Percentiles rank a stretch among this genome's conserved stretches.
Evolutionary conservation across 2,888 invertebrate genomes (phyloP).

Genomic region (Melipona beecheii): DNA sequence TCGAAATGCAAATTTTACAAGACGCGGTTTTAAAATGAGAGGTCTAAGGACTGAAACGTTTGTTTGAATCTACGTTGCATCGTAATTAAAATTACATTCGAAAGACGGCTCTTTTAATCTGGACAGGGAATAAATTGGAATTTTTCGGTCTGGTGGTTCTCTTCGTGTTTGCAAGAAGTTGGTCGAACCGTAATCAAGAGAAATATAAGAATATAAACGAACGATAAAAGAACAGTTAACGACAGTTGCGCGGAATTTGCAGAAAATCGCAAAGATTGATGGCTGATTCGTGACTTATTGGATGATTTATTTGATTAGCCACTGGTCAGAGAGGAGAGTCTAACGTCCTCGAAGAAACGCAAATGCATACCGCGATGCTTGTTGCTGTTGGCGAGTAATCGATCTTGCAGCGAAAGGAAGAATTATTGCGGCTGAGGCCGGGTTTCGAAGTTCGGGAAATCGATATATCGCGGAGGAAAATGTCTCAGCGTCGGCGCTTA

Average conservation of each 20-base stretch:
- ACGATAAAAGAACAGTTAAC: slow-evolving; percentile 25
- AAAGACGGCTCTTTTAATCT: no score
- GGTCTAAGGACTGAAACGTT: no score
- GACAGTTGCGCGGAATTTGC: slow-evolving; percentile 5
- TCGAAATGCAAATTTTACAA: no score
- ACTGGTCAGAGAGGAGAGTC: not conserved
- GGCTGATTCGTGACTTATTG: no score
- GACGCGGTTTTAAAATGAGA: no score
- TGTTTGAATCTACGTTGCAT: no score
- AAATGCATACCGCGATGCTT: not conserved
- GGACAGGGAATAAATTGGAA: no score
- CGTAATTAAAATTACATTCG: no score
- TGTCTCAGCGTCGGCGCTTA: not conserved
- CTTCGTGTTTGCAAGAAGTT: no score
- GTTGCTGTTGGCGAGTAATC: slow-evolving; percentile 11
- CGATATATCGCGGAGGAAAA: not conserved
- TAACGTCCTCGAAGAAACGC: slow-evolving; percentile 13
- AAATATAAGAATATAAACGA: not conserved
- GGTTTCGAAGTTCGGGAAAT: not conserved
- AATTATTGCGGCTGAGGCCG: slow-evolving; percentile 18
- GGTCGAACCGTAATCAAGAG: no score
- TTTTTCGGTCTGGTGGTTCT: no score
- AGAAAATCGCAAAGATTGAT: slow-evolving; percentile 25
- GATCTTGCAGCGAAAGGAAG: slow-evolving; percentile 1
- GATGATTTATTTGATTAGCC: slow-evolving; percentile 13